Evolutionary conservation across 2,888 invertebrate species (phyloP).

Genomic region (Microctonus aethiopoides): DNA sequence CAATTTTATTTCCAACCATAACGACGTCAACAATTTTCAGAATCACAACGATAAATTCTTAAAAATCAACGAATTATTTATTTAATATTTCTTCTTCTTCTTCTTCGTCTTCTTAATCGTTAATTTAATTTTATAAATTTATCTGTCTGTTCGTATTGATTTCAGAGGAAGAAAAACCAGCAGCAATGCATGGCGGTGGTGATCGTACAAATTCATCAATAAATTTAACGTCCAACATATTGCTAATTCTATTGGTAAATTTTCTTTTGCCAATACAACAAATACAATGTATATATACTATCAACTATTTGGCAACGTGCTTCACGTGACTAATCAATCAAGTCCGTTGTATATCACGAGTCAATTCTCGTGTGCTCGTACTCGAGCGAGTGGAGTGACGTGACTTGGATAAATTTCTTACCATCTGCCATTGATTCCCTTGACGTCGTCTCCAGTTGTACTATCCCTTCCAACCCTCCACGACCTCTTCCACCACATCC

Average conservation of each 20-base stretch:
- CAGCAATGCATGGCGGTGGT: constrained; percentile 50
- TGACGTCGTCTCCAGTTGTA: constrained; percentile 7
- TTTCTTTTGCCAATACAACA: not conserved
- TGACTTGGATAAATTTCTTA: constrained; percentile 18
- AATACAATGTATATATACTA: not conserved
- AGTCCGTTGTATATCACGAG: constrained; percentile 1
- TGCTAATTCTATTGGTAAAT: not conserved
- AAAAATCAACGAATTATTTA: too few relatives aligned
- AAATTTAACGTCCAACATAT: not conserved
- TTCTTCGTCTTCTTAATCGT: too few relatives aligned
- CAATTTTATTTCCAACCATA: not conserved
- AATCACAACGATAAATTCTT: too few relatives aligned
- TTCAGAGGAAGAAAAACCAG: constrained; percentile 63
- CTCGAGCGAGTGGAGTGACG: constrained; percentile 14
- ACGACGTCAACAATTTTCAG: not conserved
- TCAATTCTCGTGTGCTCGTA: constrained; percentile 18
- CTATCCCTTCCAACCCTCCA: not conserved
- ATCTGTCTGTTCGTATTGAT: constrained; percentile 29
- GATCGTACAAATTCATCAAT: constrained; percentile 13
- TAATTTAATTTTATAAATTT: not conserved
- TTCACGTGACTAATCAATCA: constrained; percentile 30
- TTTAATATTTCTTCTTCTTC: too few relatives aligned
- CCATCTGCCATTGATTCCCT: constrained; percentile 2
- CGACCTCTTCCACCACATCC: not conserved
- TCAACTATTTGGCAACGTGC: not conserved